Percentiles rank a stretch among this genome's conserved stretches.
These are phyloP conservation scores for Eremobia ochroleuca DNA, from an alignment of 2,888 invertebrate species.

Conservation along the genomic window DNA sequence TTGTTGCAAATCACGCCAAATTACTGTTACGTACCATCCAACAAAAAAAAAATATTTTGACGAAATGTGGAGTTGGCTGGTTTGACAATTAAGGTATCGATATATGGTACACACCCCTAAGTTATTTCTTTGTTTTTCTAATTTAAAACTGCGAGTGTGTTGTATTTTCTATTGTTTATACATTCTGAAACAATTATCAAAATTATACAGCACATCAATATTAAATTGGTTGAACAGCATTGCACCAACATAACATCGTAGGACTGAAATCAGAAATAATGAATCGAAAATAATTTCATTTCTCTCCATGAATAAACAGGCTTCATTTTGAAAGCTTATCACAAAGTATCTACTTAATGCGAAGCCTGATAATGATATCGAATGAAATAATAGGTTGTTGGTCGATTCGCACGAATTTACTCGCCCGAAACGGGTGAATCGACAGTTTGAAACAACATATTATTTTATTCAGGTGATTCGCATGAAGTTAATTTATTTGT, in stretches of 20 bases:
- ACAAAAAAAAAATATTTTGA: no score
- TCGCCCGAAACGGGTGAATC: not conserved
- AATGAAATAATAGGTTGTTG: not conserved
- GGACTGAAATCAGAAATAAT: not conserved
- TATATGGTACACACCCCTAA: no score
- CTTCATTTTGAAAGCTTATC: constrained; percentile 16
- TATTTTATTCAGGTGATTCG: not conserved
- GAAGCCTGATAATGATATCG: constrained; percentile 23
- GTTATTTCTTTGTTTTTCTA: no score
- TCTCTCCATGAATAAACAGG: not conserved
- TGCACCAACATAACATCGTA: not conserved
- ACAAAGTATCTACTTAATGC: not conserved
- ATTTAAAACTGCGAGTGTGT: no score
- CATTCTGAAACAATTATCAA: no score
- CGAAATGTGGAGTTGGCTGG: no score
- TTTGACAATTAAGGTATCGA: no score
- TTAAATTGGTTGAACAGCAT: not conserved
- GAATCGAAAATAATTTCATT: constrained; percentile 10
- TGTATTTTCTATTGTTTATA: no score
- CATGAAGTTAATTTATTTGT: not conserved
- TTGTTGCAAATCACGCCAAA: no score
- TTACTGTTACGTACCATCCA: no score
- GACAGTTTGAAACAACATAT: not conserved
- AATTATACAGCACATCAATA: no score
- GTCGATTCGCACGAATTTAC: not conserved